A percentile compares a stretch with the other conserved stretches of the same genome.
phyloP scores from a whole-genome alignment of 1,140 invertebrate species.

The Euura lappo region DNA sequence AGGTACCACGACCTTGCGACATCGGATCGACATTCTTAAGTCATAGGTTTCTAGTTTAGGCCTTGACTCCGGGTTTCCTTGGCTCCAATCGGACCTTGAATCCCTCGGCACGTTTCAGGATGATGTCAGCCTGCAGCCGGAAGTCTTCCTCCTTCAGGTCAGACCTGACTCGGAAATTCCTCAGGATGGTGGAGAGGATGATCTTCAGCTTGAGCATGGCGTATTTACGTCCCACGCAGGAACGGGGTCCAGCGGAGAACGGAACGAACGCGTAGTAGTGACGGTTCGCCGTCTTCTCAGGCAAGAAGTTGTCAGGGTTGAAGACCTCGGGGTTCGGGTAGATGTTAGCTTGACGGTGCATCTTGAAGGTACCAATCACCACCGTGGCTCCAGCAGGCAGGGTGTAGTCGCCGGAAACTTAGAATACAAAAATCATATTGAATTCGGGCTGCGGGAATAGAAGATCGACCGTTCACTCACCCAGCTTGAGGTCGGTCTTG shows the following conservation, averaged over 20 bases:
- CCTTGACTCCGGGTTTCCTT: constrained; percentile 56
- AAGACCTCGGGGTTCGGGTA: constrained; percentile 82
- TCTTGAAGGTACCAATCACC: constrained; percentile 67
- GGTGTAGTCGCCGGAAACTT: constrained; percentile 59
- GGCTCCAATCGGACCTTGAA: constrained; percentile 75
- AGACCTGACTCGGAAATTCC: constrained; percentile 78
- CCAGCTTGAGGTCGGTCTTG: constrained; percentile 71
- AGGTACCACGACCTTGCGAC: neutral
- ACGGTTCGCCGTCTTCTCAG: constrained; percentile 74
- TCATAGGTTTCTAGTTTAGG: constrained; percentile 14
- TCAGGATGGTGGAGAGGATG: constrained; percentile 83
- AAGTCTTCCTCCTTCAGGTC: constrained; percentile 74
- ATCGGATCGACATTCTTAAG: neutral
- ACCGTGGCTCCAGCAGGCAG: constrained; percentile 72
- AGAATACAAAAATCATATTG: constrained; percentile 10
- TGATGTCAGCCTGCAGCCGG: constrained; percentile 80
- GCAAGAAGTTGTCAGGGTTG: constrained; percentile 84
- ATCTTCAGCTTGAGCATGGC: constrained; percentile 88
- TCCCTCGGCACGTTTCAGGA: constrained; percentile 80
- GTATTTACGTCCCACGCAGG: constrained; percentile 88
- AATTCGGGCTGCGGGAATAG: neutral
- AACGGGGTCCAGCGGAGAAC: constrained; percentile 85
- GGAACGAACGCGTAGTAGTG: constrained; percentile 88
- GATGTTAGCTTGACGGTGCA: constrained; percentile 74
- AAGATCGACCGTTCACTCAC: constrained; percentile 51